phyloP scores from a whole-genome alignment of 1,140 invertebrate genomes.

The Pseudomyrmex sp. region DNA sequence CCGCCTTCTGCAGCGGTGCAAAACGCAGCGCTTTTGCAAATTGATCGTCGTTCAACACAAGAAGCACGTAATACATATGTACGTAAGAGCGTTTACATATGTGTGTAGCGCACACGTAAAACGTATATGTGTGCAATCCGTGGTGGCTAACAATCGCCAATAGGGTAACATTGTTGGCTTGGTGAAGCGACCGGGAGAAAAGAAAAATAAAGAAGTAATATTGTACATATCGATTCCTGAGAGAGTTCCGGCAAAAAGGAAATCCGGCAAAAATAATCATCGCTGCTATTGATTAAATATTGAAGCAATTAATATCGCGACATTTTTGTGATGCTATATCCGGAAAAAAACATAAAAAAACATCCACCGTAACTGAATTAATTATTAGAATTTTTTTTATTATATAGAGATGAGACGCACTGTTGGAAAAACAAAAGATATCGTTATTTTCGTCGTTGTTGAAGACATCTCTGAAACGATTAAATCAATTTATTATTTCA shows the following conservation, averaged over 20 bases:
- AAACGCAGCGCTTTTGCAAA: slow-evolving; percentile 53
- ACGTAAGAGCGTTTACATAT: not conserved
- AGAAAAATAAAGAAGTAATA: slow-evolving; percentile 62
- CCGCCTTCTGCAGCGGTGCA: slow-evolving; percentile 12
- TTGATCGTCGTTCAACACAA: slow-evolving; percentile 38
- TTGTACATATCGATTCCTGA: slow-evolving; percentile 64
- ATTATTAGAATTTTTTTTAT: slow-evolving; percentile 13
- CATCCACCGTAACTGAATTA: slow-evolving; percentile 15
- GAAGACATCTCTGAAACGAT: not conserved
- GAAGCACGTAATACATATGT: not conserved
- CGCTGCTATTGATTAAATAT: slow-evolving; percentile 32
- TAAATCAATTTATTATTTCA: not conserved
- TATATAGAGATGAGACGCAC: not conserved
- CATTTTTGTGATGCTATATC: slow-evolving; percentile 20
- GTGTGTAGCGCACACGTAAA: not conserved
- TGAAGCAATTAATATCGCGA: slow-evolving; percentile 38
- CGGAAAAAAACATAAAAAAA: not conserved
- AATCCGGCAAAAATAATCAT: slow-evolving; percentile 56
- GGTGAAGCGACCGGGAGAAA: slow-evolving; percentile 33
- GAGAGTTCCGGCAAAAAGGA: slow-evolving; percentile 27
- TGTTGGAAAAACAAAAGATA: not conserved
- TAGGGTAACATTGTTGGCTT: slow-evolving; percentile 48
- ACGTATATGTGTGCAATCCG: not conserved
- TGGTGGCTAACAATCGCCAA: slow-evolving; percentile 59
- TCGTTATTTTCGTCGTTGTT: not conserved